Evolutionary conservation across 1,140 invertebrate genomes (phyloP).

Genomic region (Zaprionus ornatus): DNA sequence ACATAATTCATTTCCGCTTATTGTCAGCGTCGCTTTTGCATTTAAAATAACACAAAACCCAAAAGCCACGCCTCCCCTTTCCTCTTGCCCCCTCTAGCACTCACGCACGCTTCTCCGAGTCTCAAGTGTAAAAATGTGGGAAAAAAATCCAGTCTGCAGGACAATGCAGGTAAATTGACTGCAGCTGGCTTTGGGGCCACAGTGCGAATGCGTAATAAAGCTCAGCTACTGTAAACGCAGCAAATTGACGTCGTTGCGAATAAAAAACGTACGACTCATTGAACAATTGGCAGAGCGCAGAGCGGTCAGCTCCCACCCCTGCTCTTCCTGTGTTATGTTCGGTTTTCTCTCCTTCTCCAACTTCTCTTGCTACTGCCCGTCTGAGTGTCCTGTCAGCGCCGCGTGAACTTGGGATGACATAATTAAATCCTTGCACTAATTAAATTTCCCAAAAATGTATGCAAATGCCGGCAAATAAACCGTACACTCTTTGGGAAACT

Average conservation of each 20-base stretch:
- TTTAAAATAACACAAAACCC: slow-evolving; percentile 71
- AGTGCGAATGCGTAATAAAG: slow-evolving; percentile 40
- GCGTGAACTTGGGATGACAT: slow-evolving; percentile 63
- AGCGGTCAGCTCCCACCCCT: neutral
- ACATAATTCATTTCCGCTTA: slow-evolving; percentile 82
- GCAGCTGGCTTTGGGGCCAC: slow-evolving; percentile 43
- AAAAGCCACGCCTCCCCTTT: slow-evolving; percentile 20
- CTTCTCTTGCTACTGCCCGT: neutral
- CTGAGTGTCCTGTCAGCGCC: neutral
- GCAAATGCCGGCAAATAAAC: slow-evolving; percentile 62
- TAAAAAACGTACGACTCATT: slow-evolving; percentile 56
- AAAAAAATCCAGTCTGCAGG: slow-evolving; percentile 38
- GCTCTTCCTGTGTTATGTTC: too few species aligned
- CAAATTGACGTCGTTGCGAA: slow-evolving; percentile 63
- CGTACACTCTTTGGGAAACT: slow-evolving; percentile 58
- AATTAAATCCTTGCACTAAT: slow-evolving; percentile 84
- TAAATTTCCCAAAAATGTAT: slow-evolving; percentile 80
- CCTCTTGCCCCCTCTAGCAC: neutral
- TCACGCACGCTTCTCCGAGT: slow-evolving; percentile 26
- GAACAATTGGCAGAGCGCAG: slow-evolving; percentile 43
- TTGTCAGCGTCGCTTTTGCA: slow-evolving; percentile 71
- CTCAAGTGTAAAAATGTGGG: slow-evolving; percentile 69
- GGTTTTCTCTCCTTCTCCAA: too few species aligned
- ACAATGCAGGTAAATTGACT: slow-evolving; percentile 82
- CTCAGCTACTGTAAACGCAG: slow-evolving; percentile 45